phyloP scores from a whole-genome alignment of 2,113 vertebrate species.

The Paedocypris sp. region DNA sequence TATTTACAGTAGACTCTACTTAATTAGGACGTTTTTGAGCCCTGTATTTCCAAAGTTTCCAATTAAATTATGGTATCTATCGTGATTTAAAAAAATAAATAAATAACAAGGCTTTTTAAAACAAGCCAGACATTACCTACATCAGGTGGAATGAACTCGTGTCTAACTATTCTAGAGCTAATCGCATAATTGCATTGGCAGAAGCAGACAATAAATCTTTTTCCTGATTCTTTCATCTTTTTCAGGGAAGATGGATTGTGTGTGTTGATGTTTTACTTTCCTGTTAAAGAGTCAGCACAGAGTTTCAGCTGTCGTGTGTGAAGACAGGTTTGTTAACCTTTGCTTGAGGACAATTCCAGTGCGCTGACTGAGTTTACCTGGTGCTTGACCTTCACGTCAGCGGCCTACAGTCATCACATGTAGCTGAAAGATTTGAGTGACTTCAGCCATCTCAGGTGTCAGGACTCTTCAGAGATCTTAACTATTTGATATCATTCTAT shows the following conservation, averaged over 20 bases:
- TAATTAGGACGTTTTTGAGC: no score
- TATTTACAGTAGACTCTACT: no score
- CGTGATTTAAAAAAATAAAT: no score
- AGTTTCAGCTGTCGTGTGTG: not conserved
- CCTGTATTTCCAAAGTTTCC: no score
- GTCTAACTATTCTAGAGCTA: no score
- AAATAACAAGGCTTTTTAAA: no score
- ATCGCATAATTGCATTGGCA: no score
- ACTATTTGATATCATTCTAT: not conserved
- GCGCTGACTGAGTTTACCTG: constrained; percentile 24
- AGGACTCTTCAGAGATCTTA: not conserved
- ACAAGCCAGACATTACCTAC: no score
- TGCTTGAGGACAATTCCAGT: constrained; percentile 27
- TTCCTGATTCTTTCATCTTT: no score
- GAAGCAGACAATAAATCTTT: no score
- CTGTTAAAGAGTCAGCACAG: not conserved
- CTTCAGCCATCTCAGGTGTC: not conserved
- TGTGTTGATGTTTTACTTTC: not conserved
- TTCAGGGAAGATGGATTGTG: not conserved
- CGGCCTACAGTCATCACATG: constrained; percentile 18
- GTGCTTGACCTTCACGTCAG: constrained; percentile 4
- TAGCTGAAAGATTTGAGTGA: not conserved
- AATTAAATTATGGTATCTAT: no score
- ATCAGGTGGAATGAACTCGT: no score
- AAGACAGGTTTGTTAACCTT: constrained; percentile 15